A percentile compares a stretch with the other conserved stretches of the same genome.
Evolutionary conservation across 2,113 vertebrate genomes (phyloP).

Genomic region (Amazona vittata): DNA sequence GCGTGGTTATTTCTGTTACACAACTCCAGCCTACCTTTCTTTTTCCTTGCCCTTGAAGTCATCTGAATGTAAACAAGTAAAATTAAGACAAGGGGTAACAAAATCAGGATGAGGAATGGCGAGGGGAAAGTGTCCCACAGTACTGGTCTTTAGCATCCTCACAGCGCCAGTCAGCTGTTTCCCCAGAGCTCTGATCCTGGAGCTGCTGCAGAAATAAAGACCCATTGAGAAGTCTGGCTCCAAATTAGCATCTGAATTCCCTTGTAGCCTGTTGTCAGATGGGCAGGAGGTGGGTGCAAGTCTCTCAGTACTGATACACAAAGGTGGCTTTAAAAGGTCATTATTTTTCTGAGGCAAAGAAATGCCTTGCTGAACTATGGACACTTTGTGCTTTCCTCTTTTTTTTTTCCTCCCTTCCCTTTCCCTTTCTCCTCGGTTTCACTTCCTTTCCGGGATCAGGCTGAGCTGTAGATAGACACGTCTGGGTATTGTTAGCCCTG

Average conservation of each 20-base stretch:
- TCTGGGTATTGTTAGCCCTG: constrained; percentile 45
- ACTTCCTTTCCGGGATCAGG: background rate
- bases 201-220: constrained; percentile 50
- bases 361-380: background rate
- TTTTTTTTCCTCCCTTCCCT: background rate
- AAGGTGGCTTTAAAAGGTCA: constrained; percentile 37
- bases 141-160: background rate
- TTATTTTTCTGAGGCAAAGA: constrained; percentile 7
- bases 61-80: background rate
- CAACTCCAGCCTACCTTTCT: background rate
- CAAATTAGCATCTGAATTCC: constrained; percentile 66
- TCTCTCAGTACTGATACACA: constrained; percentile 20
- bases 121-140: background rate
- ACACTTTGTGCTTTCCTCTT: background rate
- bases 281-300: constrained; percentile 40
- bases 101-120: background rate
- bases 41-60: background rate
- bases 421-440: background rate
- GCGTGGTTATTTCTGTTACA: background rate
- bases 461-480: background rate
- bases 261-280: constrained; percentile 32
- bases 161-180: background rate
- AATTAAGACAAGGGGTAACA: background rate
- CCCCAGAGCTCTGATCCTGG: background rate
- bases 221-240: constrained; percentile 25